phyloP scores from a whole-genome alignment of 2,113 vertebrate species.

The Pantherophis guttatus region DNA sequence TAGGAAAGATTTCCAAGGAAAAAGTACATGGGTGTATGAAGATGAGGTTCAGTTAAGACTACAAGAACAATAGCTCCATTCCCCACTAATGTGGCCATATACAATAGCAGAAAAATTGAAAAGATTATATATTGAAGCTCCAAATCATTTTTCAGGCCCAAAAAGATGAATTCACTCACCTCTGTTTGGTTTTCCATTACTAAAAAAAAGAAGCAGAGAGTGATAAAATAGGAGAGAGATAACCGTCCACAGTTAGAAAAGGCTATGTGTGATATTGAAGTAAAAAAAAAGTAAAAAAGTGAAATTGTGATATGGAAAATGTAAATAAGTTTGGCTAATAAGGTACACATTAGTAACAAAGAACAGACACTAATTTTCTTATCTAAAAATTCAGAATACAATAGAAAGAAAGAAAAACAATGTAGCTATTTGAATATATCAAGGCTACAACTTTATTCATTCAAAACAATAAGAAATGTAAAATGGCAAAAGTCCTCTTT shows the following conservation, averaged over 20 bases:
- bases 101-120: constrained; percentile 29
- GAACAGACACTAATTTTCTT: neutral
- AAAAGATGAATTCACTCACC: constrained; percentile 26
- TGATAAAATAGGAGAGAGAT: neutral
- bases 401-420: neutral
- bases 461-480: neutral
- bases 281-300: neutral
- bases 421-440: neutral
- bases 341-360: neutral
- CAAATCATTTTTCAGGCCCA: constrained; percentile 1
- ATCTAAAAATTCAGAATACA: neutral
- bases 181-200: constrained; percentile 26
- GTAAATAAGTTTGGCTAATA: neutral
- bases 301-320: neutral
- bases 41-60: constrained; percentile 32
- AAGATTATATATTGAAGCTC: constrained; percentile 18
- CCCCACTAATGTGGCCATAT: constrained; percentile 23
- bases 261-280: neutral
- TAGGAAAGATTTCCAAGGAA: constrained; percentile 54
- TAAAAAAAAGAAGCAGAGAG: neutral
- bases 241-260: neutral
- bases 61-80: constrained; percentile 43
- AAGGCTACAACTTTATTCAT: neutral
- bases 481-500: neutral
- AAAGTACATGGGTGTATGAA: constrained; percentile 60